These are phyloP conservation scores for Mamestra configurata DNA, from an alignment of 1,140 invertebrate genomes.

Conservation along the genomic window DNA sequence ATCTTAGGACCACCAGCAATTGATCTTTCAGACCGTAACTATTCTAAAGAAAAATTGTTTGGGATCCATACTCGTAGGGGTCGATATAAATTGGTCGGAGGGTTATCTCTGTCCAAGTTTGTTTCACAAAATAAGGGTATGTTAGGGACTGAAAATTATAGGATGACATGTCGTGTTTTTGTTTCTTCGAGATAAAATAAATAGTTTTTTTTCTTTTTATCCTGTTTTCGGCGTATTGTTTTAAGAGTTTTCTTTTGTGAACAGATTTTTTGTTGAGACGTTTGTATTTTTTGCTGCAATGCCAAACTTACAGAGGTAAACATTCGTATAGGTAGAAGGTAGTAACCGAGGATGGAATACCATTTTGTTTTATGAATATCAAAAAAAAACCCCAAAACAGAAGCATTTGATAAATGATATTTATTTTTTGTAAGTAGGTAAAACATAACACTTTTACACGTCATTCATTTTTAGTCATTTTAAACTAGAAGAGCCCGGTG, in stretches of 20 bases:
- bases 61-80: background rate
- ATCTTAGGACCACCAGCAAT: background rate
- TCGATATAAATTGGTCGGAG: constrained; percentile 15
- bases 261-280: constrained; percentile 1
- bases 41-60: background rate
- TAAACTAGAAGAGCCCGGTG: too few species aligned
- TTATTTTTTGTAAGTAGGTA: too few species aligned
- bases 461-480: too few species aligned
- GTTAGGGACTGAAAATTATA: constrained; percentile 51
- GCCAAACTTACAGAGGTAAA: too few species aligned
- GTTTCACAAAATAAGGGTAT: constrained; percentile 47
- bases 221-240: constrained; percentile 28
- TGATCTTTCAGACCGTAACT: background rate
- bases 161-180: constrained; percentile 53
- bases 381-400: too few species aligned
- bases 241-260: constrained; percentile 2
- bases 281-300: background rate
- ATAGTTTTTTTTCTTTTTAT: constrained; percentile 32
- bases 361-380: too few species aligned
- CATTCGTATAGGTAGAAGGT: too few species aligned
- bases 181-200: constrained; percentile 48
- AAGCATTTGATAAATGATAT: too few species aligned
- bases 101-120: constrained; percentile 47
- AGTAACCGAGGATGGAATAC: too few species aligned
- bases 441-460: too few species aligned